Base-by-base conservation (phyloP, 2,113 vertebrate genomes). In the Maccullochella peelii region DNA sequence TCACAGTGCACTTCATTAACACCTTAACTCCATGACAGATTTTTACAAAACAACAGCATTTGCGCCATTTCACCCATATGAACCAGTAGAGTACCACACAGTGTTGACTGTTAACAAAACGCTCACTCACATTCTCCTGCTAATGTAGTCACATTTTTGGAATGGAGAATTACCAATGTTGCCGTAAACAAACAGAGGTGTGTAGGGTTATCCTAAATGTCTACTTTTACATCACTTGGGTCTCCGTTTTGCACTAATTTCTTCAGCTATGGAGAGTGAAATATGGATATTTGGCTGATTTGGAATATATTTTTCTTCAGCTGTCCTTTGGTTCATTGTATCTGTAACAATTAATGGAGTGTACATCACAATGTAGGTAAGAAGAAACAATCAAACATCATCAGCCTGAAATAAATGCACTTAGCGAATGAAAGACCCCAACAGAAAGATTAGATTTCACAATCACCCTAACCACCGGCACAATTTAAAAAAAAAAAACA, bases 71-170 rank as follows among this genome's bases (percentile, higher is more conserved):
- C 15, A 21, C 71, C 80, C 54, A 7, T 21, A 85, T 38, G 58
- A 47, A 8, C 82, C 77, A 65, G 84, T 74, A 77, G 54, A 59
- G 38, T 6, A 23, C 27, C 58, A 0, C 33, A 38, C 11, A 14
- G n/a, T 88, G 82, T 86, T 78, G 73, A 89, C 85, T 49, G 8
- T 59, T 68, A 90, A 91, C 47, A 88, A 65, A 10, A 78, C 63
- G 20, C n/a, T 65, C 84, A 86, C 73, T 63, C 67, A 49, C 1
- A 23, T 10, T 52, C 77, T 67, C 15, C 33, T 27, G 62, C 49
- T 80, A 82, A 55, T 77, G 23, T 21, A 25, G 78, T 68, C 7
- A 3, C 62, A 49, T 62, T 83, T 33, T 88, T 89, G 83, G 33
- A 89, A 83, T 79, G 72, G 71, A 78, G 68, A 79, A 72, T 62